These are phyloP conservation scores for Cordilura impudica DNA, from an alignment of 2,888 invertebrate genomes.

Conservation along the genomic window DNA sequence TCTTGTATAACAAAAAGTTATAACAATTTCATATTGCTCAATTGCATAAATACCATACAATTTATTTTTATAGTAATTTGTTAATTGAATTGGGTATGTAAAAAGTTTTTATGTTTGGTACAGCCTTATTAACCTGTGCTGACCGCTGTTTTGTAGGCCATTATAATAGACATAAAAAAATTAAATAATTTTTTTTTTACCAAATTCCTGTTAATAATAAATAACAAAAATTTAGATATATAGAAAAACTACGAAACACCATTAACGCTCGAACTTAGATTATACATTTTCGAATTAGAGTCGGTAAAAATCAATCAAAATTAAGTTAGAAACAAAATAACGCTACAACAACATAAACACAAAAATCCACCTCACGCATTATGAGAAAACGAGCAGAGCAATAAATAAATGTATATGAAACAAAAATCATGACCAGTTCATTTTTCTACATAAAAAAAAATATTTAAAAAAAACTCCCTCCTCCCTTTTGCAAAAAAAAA, in stretches of 20 bases:
- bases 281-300: constrained; percentile 38
- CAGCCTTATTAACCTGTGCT: too few relatives aligned
- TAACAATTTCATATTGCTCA: too few relatives aligned
- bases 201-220: too few relatives aligned
- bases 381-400: not conserved
- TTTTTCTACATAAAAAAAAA: constrained; percentile 7
- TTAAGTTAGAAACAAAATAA: constrained; percentile 1
- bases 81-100: too few relatives aligned
- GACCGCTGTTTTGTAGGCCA: too few relatives aligned
- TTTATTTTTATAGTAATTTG: too few relatives aligned
- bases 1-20: too few relatives aligned
- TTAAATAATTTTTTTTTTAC: too few relatives aligned
- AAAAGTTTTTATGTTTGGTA: too few relatives aligned
- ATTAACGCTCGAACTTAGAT: constrained; percentile 38
- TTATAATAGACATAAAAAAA: too few relatives aligned
- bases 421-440: constrained; percentile 37
- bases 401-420: constrained; percentile 8
- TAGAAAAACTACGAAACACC: constrained; percentile 45
- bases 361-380: constrained; percentile 28
- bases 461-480: not conserved
- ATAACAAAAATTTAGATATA: not conserved
- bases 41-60: too few relatives aligned
- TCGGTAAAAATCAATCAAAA: constrained; percentile 54
- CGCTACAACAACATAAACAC: too few relatives aligned
- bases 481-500: constrained; percentile 4